phyloP scores from a whole-genome alignment of 2,888 invertebrate species.

The Synergus itoensis region DNA sequence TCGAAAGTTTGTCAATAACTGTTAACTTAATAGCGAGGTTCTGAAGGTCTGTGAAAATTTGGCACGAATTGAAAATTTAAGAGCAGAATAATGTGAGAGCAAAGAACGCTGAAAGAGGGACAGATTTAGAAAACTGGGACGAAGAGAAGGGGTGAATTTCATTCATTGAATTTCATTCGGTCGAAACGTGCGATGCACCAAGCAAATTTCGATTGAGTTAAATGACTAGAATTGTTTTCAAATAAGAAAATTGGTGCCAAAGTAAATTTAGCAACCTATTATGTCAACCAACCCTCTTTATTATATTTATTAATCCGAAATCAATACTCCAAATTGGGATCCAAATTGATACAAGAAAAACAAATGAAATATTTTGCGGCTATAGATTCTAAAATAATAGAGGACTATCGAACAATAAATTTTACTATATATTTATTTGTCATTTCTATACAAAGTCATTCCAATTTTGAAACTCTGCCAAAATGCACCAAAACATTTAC shows the following conservation, averaged over 20 bases:
- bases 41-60: slow-evolving; percentile 1
- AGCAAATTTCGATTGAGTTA: neutral
- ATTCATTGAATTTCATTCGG: slow-evolving; percentile 45
- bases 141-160: slow-evolving; percentile 42
- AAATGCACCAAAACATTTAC: no score
- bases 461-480: no score
- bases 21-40: neutral
- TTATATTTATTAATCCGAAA: neutral
- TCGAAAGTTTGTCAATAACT: neutral
- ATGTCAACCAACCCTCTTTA: neutral
- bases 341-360: no score
- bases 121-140: slow-evolving; percentile 26
- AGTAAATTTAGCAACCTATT: neutral
- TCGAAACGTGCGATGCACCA: slow-evolving; percentile 33
- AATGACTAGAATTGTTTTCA: slow-evolving; percentile 6
- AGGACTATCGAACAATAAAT: no score
- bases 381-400: neutral
- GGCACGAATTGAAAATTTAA: slow-evolving; percentile 14
- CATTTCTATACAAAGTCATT: no score
- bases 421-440: no score
- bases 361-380: no score
- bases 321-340: no score
- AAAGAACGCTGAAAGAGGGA: slow-evolving; percentile 10
- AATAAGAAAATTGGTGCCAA: slow-evolving; percentile 4
- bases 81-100: neutral